Evolutionary conservation across 2,113 vertebrate species (phyloP).

Genomic region (Eretmodus cyanostictus): DNA sequence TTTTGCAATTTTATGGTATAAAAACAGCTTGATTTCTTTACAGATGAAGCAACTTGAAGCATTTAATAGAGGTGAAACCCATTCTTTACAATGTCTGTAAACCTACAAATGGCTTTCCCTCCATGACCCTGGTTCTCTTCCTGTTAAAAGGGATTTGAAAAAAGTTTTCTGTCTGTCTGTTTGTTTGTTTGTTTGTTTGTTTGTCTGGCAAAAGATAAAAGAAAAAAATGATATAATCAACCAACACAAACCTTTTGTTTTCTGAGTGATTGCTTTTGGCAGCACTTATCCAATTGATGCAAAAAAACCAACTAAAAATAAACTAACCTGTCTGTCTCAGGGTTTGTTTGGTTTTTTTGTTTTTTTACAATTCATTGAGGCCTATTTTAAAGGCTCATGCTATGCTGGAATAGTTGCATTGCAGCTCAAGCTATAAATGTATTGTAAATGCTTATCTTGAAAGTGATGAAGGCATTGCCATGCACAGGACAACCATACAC

Average conservation of each 20-base stretch:
- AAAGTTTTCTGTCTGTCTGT: neutral
- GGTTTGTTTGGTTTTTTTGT: accelerated
- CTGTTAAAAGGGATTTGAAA: neutral
- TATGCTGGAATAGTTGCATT: neutral
- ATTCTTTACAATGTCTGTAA: neutral
- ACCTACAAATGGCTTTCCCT: neutral
- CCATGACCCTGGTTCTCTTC: neutral
- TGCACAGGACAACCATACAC: neutral
- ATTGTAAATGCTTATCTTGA: neutral
- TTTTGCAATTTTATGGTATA: neutral
- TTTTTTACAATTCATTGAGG: neutral
- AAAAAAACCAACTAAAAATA: neutral
- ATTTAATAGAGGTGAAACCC: neutral
- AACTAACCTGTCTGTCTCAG: neutral
- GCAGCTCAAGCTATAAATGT: neutral
- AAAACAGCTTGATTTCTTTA: neutral
- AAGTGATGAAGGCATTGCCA: neutral
- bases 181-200: neutral
- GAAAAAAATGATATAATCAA: neutral
- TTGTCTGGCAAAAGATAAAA: neutral
- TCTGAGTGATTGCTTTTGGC: neutral
- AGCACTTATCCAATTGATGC: neutral
- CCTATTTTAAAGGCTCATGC: neutral
- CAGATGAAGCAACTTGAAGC: neutral
- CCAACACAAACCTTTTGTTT: neutral